These are phyloP conservation scores for Platycheirus rosarum DNA, from an alignment of 2,888 invertebrate genomes.

Conservation along the genomic window DNA sequence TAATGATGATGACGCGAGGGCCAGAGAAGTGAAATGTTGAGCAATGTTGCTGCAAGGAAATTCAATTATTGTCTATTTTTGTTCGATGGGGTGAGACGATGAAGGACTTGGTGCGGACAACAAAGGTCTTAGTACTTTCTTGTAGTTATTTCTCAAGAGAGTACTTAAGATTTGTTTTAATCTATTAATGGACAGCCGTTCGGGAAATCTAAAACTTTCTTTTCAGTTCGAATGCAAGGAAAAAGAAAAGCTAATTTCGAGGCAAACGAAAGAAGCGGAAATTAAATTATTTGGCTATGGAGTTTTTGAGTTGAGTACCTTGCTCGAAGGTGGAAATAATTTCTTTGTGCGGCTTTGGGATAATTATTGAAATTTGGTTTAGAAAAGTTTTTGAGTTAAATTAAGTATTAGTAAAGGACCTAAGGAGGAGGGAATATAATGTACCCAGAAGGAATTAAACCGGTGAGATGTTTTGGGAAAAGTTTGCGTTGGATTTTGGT, in stretches of 20 bases:
- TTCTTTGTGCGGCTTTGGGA: too few species aligned
- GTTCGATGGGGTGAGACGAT: too few species aligned
- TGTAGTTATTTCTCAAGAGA: constrained; percentile 17
- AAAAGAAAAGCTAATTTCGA: constrained; percentile 4
- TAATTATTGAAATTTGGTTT: too few species aligned
- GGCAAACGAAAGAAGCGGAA: constrained; percentile 8
- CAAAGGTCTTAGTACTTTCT: constrained; percentile 19
- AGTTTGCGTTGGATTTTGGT: too few species aligned
- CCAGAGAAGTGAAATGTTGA: constrained; percentile 31
- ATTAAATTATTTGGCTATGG: constrained; percentile 24
- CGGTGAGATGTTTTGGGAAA: too few species aligned
- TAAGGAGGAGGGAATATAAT: too few species aligned
- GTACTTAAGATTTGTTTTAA: constrained; percentile 54
- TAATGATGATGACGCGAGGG: constrained; percentile 35
- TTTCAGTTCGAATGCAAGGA: constrained; percentile 11
- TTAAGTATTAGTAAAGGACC: too few species aligned
- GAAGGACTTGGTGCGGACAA: not conserved
- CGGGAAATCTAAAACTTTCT: constrained; percentile 28
- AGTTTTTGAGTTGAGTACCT: constrained; percentile 18
- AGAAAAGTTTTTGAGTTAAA: too few species aligned
- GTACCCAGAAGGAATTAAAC: too few species aligned
- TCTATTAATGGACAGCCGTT: constrained; percentile 56
- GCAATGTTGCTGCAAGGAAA: constrained; percentile 62
- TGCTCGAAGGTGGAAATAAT: not conserved
- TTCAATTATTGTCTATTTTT: constrained; percentile 63